These are phyloP conservation scores for Hydrozoanthus tunicans DNA, from an alignment of 64 coral and sea anemone species.

Conservation along the genomic window DNA sequence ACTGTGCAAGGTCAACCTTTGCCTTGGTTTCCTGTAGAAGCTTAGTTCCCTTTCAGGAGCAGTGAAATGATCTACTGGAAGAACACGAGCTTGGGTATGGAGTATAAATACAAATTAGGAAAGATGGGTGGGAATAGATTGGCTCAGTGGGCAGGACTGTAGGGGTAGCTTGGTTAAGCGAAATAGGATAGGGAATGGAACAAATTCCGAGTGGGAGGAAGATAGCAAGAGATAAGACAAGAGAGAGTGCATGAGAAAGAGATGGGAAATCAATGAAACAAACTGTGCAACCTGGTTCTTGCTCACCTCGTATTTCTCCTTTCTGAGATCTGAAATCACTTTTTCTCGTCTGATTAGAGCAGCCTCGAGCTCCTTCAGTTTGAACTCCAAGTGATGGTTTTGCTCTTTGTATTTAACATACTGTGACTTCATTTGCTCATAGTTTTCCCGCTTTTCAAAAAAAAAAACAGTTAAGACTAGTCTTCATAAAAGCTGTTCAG, in stretches of 20 bases:
- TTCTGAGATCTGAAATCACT: conserved; percentile 16
- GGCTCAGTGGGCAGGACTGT: too few species aligned
- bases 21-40: too few species aligned
- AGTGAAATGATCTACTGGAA: too few species aligned
- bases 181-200: too few species aligned
- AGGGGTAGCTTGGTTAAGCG: too few species aligned
- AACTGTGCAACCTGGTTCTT: background rate
- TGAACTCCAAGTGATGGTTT: conserved; percentile 35
- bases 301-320: conserved; percentile 39
- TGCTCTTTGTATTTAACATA: conserved; percentile 44
- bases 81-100: too few species aligned
- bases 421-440: conserved; percentile 38
- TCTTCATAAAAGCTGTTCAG: background rate
- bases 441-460: conserved; percentile 10
- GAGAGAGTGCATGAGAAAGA: background rate
- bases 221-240: background rate
- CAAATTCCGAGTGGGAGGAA: too few species aligned
- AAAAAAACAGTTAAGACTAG: background rate
- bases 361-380: conserved; percentile 37
- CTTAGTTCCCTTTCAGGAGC: too few species aligned
- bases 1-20: too few species aligned
- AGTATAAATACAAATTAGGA: too few species aligned
- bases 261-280: background rate
- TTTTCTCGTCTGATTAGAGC: conserved; percentile 26
- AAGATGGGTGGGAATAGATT: too few species aligned